Base-by-base conservation (phyloP, 2,797 vertebrate species). In the Tokudaia tokunoshimensis region DNA sequence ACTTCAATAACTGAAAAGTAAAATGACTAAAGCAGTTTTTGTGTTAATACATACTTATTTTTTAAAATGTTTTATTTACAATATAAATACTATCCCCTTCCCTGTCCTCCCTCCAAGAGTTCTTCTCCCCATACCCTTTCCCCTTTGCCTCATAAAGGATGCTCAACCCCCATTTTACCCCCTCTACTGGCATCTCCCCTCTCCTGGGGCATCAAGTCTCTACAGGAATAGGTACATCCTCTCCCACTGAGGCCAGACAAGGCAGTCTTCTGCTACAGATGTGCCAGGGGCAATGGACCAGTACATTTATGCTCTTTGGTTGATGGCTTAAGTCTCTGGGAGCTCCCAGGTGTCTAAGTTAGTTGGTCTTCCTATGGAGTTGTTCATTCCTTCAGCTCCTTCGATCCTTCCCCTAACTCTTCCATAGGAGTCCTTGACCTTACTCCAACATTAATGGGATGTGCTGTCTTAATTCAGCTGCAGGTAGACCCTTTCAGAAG, bases 1-100 rank as follows among this genome's bases (percentile, higher is more conserved):
- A 91, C 19, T 24, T 84, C 44, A 59, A 19, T 79, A 44, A 91
- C 6, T 75, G 50, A 92, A 65, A 94, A 94, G 20, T 34, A 91
- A 95, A 87, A 72, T 84, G 78, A 81, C 41, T 47, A 76, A 37
- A 4, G 20, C 10, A 15, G 20, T 76, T 63, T 57, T 20, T 83
- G 10, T 84, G 9, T 79, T 92, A 91, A 26, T 31, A 37, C 2
- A 74, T 26, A 9, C 4, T 44, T 34, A 65, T 70, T 70, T 70
- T 67, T 34, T 15, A 72, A 72, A 72, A 19, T 70, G 7, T 72
- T 72, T 72, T 9, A 72, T 72, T 37, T 20, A 20, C 8, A 72
- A 37, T 72, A n/a, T n/a, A 72, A 72, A 72, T 72, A 37, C 19
- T 20, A 37, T 20, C 8, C 70, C 17, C n/a, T 72, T 72, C 1